phyloP scores from a whole-genome alignment of 2,113 vertebrate genomes.

The Falcunculus frontatus region DNA sequence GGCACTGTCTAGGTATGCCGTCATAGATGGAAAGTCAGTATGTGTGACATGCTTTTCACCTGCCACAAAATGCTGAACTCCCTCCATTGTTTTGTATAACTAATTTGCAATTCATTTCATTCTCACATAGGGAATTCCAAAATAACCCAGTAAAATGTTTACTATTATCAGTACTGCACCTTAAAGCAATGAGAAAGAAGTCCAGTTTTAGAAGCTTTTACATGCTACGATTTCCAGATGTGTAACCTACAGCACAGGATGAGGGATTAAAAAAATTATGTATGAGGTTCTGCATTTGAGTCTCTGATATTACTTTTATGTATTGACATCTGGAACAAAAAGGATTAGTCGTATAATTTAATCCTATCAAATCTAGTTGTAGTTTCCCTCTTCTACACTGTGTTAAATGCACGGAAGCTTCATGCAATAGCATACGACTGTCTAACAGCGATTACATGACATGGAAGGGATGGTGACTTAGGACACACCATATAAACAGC shows the following conservation, averaged over 20 bases:
- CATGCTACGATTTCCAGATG: not conserved
- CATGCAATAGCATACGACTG: not conserved
- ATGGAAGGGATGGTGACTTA: not conserved
- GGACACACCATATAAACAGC: not conserved
- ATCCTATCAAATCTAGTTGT: conserved; percentile 13
- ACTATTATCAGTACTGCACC: not conserved
- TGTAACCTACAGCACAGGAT: not conserved
- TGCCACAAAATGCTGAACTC: not conserved
- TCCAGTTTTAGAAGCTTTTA: not conserved
- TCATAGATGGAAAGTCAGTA: not conserved
- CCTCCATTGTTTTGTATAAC: not conserved
- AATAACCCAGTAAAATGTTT: conserved; percentile 4
- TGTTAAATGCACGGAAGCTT: not conserved
- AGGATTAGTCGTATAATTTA: conserved; percentile 35
- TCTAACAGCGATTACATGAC: not conserved
- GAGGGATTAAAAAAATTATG: not conserved
- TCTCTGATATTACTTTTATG: conserved; percentile 17
- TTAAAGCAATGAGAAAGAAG: not conserved
- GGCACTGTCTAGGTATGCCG: not conserved
- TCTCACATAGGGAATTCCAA: not conserved
- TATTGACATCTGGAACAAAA: conserved; percentile 31
- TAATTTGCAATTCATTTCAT: not conserved
- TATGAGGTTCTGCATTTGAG: not conserved
- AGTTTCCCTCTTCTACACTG: not conserved
- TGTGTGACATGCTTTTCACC: not conserved